phyloP scores from a whole-genome alignment of 2,888 invertebrate genomes.

The Amphiduros pacificus region DNA sequence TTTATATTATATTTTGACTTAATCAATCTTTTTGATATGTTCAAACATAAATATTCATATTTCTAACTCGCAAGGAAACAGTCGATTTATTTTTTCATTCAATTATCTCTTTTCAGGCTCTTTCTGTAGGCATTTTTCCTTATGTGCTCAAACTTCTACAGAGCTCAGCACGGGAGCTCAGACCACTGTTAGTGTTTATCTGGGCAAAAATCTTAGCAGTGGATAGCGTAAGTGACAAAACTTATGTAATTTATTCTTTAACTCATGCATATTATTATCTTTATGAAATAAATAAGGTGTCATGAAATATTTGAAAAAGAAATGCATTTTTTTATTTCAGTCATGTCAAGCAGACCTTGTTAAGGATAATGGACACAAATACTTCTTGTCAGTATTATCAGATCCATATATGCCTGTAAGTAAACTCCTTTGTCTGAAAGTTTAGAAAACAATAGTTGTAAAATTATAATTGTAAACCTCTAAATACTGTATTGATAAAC shows the following conservation, averaged over 20 bases:
- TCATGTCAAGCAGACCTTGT: constrained; percentile 94
- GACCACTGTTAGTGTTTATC: constrained; percentile 92
- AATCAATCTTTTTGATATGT: not conserved
- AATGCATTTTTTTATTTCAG: constrained; percentile 63
- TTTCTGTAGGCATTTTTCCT: constrained; percentile 97
- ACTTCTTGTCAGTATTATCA: constrained; percentile 88
- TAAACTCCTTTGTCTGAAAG: constrained; percentile 32
- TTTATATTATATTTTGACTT: not conserved
- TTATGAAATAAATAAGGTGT: not conserved
- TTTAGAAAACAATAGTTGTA: not conserved
- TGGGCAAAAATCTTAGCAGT: constrained; percentile 99
- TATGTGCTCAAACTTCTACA: constrained; percentile 96
- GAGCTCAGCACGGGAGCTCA: constrained; percentile 87
- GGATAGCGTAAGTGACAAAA: constrained; percentile 74
- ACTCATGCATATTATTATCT: not conserved
- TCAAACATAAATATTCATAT: not conserved
- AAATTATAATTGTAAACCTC: not conserved
- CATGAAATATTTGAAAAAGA: not conserved
- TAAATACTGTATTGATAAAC: not conserved
- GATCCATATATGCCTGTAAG: constrained; percentile 81
- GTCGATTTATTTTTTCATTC: not conserved
- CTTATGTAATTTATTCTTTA: not conserved
- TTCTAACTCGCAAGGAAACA: not conserved
- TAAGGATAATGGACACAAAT: constrained; percentile 89
- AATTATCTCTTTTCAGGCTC: constrained; percentile 64